Evolutionary conservation across 2,113 vertebrate genomes (phyloP), one percentile per base, ranked within the genome.

Genomic region (Bothrops jararaca): DNA sequence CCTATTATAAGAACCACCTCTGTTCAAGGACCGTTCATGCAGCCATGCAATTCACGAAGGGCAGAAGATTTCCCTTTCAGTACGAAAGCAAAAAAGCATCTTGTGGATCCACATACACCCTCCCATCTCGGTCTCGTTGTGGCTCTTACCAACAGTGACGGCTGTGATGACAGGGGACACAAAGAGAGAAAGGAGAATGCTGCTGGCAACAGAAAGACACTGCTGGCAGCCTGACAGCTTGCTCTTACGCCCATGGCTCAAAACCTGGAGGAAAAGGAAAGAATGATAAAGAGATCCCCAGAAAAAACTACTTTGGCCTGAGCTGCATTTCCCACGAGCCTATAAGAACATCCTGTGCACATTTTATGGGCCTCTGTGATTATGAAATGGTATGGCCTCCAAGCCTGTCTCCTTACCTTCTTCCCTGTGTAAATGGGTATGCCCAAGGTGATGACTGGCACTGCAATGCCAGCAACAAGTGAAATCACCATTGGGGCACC

Each of bases 401-500:
- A 39, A 24, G 29, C 11, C 34, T 22, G 23, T 11, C 8, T 8
- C 48, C 86, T 93, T 97, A 98, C 98, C 98, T 98, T 98, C 90
- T 98, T 98, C 93, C 98, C 98, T 98, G 98, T 98, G 97, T 98
- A 98, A 96, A 98, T 98, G 89, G 98, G 98, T 95, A 99, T 98
- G 89, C 98, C 98, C 23, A 99, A 97, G 88, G 98, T 98, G 85
- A 99, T 98, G 94, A 98, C 98, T 3, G 98, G 98, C 96, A 99
- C 98, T 94, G 98, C 98, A 10, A 98, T 96, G 95, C 98, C 98
- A 0, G 98, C 98, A 12, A 98, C 97, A 1, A 99, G 97, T 23
- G 98, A 98, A 95, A 98, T 98, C 96, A 98, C 97, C 97, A 99
- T 97, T 0, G 98, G 98, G 0, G 98, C 98, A 93, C 98, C 98